phyloP scores from a whole-genome alignment of 2,113 vertebrate species.

The Lipophrys pholis region DNA sequence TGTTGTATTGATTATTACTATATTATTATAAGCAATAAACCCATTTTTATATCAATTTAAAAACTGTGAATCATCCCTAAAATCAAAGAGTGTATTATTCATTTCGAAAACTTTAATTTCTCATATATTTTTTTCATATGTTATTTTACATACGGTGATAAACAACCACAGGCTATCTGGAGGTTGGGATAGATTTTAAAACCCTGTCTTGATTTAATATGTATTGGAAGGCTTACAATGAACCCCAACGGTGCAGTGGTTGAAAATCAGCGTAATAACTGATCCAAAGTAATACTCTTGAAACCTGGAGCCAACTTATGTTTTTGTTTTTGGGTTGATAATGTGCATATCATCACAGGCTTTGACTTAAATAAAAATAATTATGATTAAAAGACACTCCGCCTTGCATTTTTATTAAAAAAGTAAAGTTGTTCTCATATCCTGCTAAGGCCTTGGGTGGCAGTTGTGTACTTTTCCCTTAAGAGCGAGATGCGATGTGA shows the following conservation, averaged over 20 bases:
- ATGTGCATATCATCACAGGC: too few species aligned
- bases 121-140: conserved; percentile 12
- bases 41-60: too few species aligned
- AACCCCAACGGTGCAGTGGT: conserved; percentile 14
- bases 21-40: too few species aligned
- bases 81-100: background rate
- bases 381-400: too few species aligned
- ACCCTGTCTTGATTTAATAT: conserved; percentile 27
- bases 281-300: conserved; percentile 26
- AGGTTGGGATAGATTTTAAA: conserved; percentile 22
- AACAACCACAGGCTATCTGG: conserved; percentile 18
- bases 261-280: conserved; percentile 19
- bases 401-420: too few species aligned
- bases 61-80: background rate
- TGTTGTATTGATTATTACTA: too few species aligned
- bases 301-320: conserved; percentile 10
- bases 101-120: conserved; percentile 2
- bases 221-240: conserved; percentile 8
- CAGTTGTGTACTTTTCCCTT: too few species aligned
- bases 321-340: background rate
- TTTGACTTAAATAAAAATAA: too few species aligned
- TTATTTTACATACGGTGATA: conserved; percentile 2
- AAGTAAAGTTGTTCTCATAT: too few species aligned
- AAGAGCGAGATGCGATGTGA: too few species aligned
- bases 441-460: too few species aligned